Percentiles rank a stretch among this genome's conserved stretches.
phyloP scores from a whole-genome alignment of 2,113 vertebrate species.

The Cynopterus brachyotis region DNA sequence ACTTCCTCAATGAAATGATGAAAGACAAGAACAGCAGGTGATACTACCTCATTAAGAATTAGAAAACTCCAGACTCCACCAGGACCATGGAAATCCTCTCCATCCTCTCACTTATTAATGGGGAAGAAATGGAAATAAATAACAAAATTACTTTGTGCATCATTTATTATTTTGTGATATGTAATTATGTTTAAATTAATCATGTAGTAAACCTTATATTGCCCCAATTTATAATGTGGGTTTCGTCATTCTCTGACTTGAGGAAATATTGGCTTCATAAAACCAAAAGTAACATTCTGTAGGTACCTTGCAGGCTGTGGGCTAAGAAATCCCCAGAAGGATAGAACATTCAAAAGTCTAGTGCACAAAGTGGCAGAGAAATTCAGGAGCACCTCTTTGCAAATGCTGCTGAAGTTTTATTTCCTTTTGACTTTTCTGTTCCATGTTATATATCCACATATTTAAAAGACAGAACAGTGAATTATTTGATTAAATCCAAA shows the following conservation, averaged over 20 bases:
- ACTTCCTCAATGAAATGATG: neutral
- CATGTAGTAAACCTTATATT: neutral
- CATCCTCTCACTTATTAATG: neutral
- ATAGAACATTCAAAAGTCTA: neutral
- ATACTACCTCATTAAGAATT: neutral
- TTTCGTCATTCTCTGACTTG: slow-evolving; percentile 3
- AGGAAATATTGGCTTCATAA: slow-evolving; percentile 30
- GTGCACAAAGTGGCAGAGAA: neutral
- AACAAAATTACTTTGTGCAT: neutral
- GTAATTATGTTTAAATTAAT: slow-evolving; percentile 8
- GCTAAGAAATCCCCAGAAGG: neutral
- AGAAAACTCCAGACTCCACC: neutral
- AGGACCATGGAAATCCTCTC: neutral
- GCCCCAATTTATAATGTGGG: neutral
- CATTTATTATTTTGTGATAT: neutral
- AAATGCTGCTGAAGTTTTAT: neutral
- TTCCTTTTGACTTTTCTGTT: neutral
- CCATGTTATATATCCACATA: neutral
- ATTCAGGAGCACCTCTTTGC: neutral
- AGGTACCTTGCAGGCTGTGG: neutral
- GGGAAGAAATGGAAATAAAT: neutral
- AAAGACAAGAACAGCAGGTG: neutral
- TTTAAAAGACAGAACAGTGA: neutral
- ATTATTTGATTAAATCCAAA: slow-evolving; percentile 31
- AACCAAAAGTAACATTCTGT: neutral